Base-by-base conservation (phyloP, 2,113 vertebrate genomes). In the Pomatostomus ruficeps region DNA sequence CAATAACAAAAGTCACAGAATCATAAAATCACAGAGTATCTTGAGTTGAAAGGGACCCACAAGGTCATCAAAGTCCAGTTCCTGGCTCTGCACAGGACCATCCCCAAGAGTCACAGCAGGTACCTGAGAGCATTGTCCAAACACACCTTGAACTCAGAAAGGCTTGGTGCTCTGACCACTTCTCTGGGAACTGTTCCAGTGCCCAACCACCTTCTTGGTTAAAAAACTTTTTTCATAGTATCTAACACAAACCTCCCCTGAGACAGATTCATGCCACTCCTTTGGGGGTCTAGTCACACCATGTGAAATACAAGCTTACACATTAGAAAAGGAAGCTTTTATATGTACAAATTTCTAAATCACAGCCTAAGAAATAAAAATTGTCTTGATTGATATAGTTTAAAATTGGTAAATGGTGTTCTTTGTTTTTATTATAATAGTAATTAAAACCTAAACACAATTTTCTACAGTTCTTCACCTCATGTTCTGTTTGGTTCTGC, bases 401-500 rank as follows among this genome's bases (percentile, higher is more conserved):
- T 28, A 55, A 23, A 78, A 80, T 6, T 54, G 14, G 17, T 21
- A 89, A 86, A 77, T 7, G 4, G 7, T 36, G 5, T 23, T 73
- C 26, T 49, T 67, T 19, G 80, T 28, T 71, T 76, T 80, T 63
- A 66, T 24, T 66, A 10, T 12, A 73, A 48, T 5, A 45, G 14
- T 48, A 46, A 78, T 25, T 26, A 9, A 55, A 82, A 49, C 5
- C 8, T 20, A 70, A 23, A 91, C 36, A 58, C 11, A 38, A 12
- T 67, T 77, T 85, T 73, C 26, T 63, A 24, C 25, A 88, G 4
- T 49, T 65, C 31, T 75, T 96, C 68, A 97, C 97, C 95, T 96
- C 46, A 9, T 58, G 52, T 88, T 97, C 90, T n/a, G 21, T 62
- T 91, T 72, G 31, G 12, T 40, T 40, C 46, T 83, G 78, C 8